These are phyloP conservation scores for Typhlomys cinereus DNA, from an alignment of 2,113 vertebrate species.

Conservation along the genomic window DNA sequence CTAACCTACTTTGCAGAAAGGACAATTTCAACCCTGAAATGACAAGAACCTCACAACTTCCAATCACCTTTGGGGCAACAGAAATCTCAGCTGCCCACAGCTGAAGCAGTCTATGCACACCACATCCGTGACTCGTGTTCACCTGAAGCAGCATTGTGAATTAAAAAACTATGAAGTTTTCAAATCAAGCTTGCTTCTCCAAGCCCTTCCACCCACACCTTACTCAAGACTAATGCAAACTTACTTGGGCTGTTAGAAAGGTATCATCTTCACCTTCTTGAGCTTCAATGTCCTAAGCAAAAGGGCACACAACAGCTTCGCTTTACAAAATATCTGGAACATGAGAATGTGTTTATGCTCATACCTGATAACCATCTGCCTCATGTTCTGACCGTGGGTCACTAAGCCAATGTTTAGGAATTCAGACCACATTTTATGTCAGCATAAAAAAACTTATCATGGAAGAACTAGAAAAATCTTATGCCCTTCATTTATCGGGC, in stretches of 20 bases:
- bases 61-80: conserved; percentile 34
- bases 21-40: conserved; percentile 36
- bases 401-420: conserved; percentile 42
- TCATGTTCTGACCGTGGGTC: background rate
- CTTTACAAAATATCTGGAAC: conserved; percentile 68
- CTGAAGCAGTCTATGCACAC: background rate
- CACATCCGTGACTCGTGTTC: conserved; percentile 1
- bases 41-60: conserved; percentile 6
- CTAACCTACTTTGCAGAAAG: conserved; percentile 13
- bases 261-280: conserved; percentile 86
- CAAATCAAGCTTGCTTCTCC: conserved; percentile 57
- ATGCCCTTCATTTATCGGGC: background rate
- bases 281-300: conserved; percentile 84
- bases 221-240: conserved; percentile 75
- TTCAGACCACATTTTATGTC: conserved; percentile 35
- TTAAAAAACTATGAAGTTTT: conserved; percentile 52
- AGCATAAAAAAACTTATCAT: conserved; percentile 29
- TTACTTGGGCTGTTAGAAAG: conserved; percentile 84
- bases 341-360: conserved; percentile 52
- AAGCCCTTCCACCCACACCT: conserved; percentile 63
- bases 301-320: conserved; percentile 76
- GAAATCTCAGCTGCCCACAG: conserved; percentile 18
- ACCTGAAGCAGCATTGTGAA: conserved; percentile 41
- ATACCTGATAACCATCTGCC: conserved; percentile 27
- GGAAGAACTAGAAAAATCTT: conserved; percentile 17